These are phyloP conservation scores for Gastrophryne carolinensis DNA, from an alignment of 2,797 vertebrate genomes.

Conservation along the genomic window DNA sequence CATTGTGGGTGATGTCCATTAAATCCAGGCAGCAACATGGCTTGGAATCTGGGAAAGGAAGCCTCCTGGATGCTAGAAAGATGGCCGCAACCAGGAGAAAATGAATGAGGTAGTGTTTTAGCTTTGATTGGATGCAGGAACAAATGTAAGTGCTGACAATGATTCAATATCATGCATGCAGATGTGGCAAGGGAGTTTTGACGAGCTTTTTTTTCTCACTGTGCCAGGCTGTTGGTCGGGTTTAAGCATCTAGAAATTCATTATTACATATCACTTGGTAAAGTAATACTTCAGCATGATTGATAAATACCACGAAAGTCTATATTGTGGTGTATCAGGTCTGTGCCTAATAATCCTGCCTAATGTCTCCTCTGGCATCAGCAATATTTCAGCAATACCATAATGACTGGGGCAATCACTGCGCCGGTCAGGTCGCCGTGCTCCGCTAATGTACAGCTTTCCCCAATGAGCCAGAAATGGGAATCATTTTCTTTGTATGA, in stretches of 20 bases:
- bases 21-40: no score
- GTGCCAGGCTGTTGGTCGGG: no score
- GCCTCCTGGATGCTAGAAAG: no score
- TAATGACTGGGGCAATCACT: conserved; percentile 36
- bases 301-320: conserved; percentile 20
- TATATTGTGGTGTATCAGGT: conserved; percentile 22
- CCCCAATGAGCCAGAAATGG: not conserved
- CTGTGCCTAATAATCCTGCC: not conserved
- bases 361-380: conserved; percentile 11
- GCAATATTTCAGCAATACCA: conserved; percentile 43
- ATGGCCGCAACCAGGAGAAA: no score
- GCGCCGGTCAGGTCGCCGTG: not conserved
- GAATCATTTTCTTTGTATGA: conserved; percentile 29
- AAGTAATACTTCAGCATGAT: conserved; percentile 8
- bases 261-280: not conserved
- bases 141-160: no score
- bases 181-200: no score
- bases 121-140: no score
- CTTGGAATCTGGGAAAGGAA: no score
- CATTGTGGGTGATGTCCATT: no score
- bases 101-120: no score
- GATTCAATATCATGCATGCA: no score
- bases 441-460: conserved; percentile 33
- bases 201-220: no score
- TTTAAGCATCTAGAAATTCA: not conserved